Conservation (phyloP, 2,888 invertebrate species). For the Agrilus biguttatus region DNA sequence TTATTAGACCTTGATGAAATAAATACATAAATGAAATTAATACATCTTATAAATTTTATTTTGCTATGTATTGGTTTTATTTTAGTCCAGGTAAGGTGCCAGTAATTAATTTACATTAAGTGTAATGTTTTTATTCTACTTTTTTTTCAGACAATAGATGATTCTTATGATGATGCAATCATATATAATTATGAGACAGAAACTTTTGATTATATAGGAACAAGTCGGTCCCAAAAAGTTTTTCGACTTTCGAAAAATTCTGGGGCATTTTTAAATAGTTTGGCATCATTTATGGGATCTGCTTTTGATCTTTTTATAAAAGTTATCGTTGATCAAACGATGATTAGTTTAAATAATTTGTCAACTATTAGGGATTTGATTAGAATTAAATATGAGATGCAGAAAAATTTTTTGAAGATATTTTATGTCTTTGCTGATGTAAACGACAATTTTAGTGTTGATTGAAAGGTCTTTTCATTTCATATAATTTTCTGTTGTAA, state of each 20-base stretch:
- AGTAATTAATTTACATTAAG: not conserved
- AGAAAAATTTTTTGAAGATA: slow-evolving; percentile 1
- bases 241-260: slow-evolving; percentile 3
- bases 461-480: not conserved
- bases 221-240: slow-evolving; percentile 4
- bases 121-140: not conserved
- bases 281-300: slow-evolving; percentile 3
- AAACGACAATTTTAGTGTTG: not conserved
- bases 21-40: slow-evolving; percentile 5
- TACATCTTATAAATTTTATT: slow-evolving; percentile 4
- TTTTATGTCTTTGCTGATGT: not conserved
- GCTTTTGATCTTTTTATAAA: slow-evolving; percentile 5
- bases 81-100: slow-evolving; percentile 6
- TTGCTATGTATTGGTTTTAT: slow-evolving; percentile 4
- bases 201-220: not conserved
- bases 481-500: too few relatives aligned
- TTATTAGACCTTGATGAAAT: not conserved
- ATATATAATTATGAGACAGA: slow-evolving; percentile 3
- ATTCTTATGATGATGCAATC: slow-evolving; percentile 4
- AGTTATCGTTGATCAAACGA: slow-evolving; percentile 6
- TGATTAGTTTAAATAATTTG: slow-evolving; percentile 6
- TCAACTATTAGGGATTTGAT: slow-evolving; percentile 6
- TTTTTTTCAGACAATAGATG: not conserved
- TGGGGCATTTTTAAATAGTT: slow-evolving; percentile 4
- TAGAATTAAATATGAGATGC: slow-evolving; percentile 5